Percentiles rank a stretch among this genome's conserved stretches.
phyloP scores from a whole-genome alignment of 2,113 vertebrate genomes.

The Cyprinus carpio region DNA sequence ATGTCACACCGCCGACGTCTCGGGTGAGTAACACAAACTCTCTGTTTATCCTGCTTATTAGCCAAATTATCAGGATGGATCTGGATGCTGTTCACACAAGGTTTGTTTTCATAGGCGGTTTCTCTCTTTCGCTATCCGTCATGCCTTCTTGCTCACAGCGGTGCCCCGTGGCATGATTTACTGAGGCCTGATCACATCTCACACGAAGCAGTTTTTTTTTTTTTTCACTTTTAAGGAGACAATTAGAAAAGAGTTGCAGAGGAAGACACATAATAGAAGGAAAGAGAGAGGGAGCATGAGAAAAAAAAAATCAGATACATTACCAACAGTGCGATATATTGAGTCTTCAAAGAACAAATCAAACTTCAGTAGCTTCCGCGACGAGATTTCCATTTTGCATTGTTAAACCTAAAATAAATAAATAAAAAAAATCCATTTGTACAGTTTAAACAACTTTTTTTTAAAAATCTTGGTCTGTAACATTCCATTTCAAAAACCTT shows the following conservation, averaged over 20 bases:
- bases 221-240: background rate
- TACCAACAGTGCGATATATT: background rate
- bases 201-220: background rate
- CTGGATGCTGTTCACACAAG: background rate
- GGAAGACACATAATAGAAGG: background rate
- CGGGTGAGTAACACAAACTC: conserved; percentile 40
- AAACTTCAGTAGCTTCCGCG: background rate
- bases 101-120: conserved; percentile 4
- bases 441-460: background rate
- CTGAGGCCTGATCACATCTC: background rate
- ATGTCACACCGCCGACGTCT: background rate
- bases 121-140: background rate
- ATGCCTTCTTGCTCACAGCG: background rate
- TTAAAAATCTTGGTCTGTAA: background rate
- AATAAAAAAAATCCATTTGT: no score
- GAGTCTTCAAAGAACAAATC: background rate
- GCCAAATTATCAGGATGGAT: background rate
- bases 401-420: background rate
- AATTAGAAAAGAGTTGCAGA: background rate
- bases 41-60: conserved; percentile 20
- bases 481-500: background rate
- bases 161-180: background rate
- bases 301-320: background rate
- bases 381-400: background rate
- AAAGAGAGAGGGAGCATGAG: background rate